Percentiles rank a stretch among this genome's conserved stretches.
These are phyloP conservation scores for Gallinago nigripennis DNA, from an alignment of 2,797 vertebrate genomes.

Conservation along the genomic window DNA sequence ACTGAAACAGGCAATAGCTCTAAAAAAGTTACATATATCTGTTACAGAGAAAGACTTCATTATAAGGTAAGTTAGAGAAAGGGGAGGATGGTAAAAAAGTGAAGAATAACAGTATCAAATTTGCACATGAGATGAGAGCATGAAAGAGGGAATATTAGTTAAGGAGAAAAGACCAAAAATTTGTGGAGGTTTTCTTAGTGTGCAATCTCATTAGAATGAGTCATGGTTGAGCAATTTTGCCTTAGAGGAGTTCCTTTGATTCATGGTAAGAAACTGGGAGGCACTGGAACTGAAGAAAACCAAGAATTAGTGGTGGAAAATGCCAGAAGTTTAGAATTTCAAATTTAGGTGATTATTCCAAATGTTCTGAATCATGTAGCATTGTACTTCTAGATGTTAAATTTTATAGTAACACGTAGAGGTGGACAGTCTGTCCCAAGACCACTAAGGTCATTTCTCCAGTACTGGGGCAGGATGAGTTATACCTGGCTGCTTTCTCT, in stretches of 20 bases:
- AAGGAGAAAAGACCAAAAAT: not conserved
- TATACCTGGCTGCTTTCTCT: not conserved
- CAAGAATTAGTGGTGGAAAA: constrained; percentile 27
- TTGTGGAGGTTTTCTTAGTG: not conserved
- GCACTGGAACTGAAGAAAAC: not conserved
- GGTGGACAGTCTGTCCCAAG: not conserved
- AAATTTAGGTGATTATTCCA: not conserved
- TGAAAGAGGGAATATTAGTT: not conserved
- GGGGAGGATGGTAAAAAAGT: not conserved
- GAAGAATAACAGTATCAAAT: not conserved
- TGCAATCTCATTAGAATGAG: constrained; percentile 15
- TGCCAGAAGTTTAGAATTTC: constrained; percentile 8
- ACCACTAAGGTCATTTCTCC: not conserved
- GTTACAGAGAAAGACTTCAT: not conserved
- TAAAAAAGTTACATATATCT: not conserved
- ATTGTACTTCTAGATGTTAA: not conserved
- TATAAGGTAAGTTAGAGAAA: not conserved
- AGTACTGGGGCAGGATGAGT: not conserved
- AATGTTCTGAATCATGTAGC: not conserved
- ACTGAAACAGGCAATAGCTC: not conserved
- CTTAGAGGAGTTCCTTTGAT: constrained; percentile 33
- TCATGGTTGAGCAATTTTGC: constrained; percentile 33
- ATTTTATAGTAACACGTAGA: not conserved
- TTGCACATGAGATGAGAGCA: not conserved
- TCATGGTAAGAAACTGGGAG: constrained; percentile 9